A percentile compares a stretch with the other conserved stretches of the same genome.
These are phyloP conservation scores for Copidosoma floridanum DNA, from an alignment of 1,140 invertebrate species.

Conservation along the genomic window DNA sequence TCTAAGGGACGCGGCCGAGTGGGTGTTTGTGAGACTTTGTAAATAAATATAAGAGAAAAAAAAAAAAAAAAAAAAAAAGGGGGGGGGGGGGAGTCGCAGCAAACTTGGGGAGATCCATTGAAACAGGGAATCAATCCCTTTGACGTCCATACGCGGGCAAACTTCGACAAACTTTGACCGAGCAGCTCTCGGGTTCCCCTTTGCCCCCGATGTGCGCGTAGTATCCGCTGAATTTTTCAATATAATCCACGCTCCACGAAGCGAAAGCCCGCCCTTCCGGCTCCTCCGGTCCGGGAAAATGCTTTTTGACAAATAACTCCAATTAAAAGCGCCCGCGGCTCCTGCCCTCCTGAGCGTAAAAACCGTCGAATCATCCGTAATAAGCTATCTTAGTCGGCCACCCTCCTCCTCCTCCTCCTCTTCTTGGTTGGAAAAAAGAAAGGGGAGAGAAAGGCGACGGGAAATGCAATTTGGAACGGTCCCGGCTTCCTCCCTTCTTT, in stretches of 20 bases:
- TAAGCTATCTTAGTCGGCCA: slow-evolving; percentile 1
- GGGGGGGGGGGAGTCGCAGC: too few relatives aligned
- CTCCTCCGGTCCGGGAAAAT: not conserved
- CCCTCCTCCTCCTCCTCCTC: not conserved
- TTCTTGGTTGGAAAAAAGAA: not conserved
- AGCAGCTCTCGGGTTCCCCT: not conserved
- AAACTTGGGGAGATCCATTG: too few relatives aligned
- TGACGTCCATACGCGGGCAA: too few relatives aligned
- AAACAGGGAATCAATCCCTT: too few relatives aligned
- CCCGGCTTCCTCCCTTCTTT: not conserved
- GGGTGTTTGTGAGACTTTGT: not conserved
- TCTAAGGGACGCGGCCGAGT: not conserved
- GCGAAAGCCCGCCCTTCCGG: too few relatives aligned
- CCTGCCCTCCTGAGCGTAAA: slow-evolving; percentile 17
- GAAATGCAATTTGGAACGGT: slow-evolving; percentile 17
- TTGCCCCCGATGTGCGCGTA: not conserved
- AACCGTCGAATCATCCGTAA: slow-evolving; percentile 21
- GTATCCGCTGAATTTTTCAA: slow-evolving; percentile 19
- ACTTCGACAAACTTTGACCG: too few relatives aligned
- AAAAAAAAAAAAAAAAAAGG: not conserved
- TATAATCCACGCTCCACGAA: not conserved
- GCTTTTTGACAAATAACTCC: slow-evolving; percentile 24
- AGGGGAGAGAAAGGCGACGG: not conserved
- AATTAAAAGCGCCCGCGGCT: slow-evolving; percentile 19
- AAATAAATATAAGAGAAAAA: not conserved